phyloP scores from a whole-genome alignment of 2,888 invertebrate species.

The Agonopterix alstromeriana region DNA sequence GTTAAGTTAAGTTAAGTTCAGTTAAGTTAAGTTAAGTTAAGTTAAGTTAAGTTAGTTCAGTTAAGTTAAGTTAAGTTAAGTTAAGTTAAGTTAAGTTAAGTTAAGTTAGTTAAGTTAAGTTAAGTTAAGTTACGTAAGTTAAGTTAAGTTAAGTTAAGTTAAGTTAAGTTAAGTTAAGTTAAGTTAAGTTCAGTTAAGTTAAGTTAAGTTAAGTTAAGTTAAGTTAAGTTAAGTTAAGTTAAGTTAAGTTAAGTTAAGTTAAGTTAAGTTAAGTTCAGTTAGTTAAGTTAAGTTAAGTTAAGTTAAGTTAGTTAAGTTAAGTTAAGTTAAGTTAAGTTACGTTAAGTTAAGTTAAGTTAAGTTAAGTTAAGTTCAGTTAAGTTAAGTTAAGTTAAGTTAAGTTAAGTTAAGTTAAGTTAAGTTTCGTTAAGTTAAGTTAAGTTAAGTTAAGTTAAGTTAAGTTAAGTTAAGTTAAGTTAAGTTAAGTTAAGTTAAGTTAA shows the following conservation, averaged over 20 bases:
- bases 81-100: conserved; percentile 15
- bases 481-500: conserved; percentile 13
- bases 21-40: conserved; percentile 20
- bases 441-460: conserved; percentile 11
- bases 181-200: conserved; percentile 16
- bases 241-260: conserved; percentile 13
- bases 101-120: conserved; percentile 17
- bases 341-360: too few relatives aligned
- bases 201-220: conserved; percentile 16
- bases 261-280: conserved; percentile 13
- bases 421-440: too few relatives aligned
- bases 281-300: conserved; percentile 11
- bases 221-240: conserved; percentile 17
- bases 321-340: too few relatives aligned
- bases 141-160: conserved; percentile 14
- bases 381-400: too few relatives aligned
- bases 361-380: too few relatives aligned
- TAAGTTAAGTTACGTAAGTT: conserved; percentile 13
- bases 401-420: too few relatives aligned
- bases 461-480: conserved; percentile 11
- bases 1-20: conserved; percentile 22
- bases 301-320: conserved; percentile 10
- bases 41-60: conserved; percentile 17
- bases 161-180: conserved; percentile 12
- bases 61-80: conserved; percentile 14